Base-by-base conservation (phyloP, 2,888 invertebrate genomes). In the Andrena hattorfiana region DNA sequence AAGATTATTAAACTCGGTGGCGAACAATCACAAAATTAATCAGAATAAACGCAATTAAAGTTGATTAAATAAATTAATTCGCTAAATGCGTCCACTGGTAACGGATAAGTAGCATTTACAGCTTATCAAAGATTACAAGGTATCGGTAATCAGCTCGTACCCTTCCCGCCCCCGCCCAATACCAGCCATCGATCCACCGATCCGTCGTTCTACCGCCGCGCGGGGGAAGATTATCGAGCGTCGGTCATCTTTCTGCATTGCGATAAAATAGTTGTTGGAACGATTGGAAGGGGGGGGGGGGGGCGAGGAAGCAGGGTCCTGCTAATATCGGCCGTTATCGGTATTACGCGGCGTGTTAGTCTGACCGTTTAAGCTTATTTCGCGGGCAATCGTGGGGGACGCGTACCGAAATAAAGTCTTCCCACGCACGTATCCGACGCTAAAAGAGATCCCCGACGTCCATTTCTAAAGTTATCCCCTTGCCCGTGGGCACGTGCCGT, bases 391-490 rank as follows among this genome's bases (percentile, higher is more conserved):
- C 86, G 88, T 85, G 78, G 90, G 90, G 90, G 90, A 87, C 84
- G 20, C 56, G 87, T 78, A 91, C 90, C 85, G 89, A 93, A 93
- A 93, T 93, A 93, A 93, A 91, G 90, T 91, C 93, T 92, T 93
- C 94, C 94, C 94, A 94, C 94, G 93, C 94, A 89, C 89, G 91
- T 91, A 92, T 91, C 89, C 90, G 88, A 90, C 84, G 91, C 93
- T 93, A 91, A 93, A 92, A 93, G 91, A 91, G 92, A 92, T 90
- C 90, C 56, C 10, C 90, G 89, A 89, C 91, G 90, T 92, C 91
- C 90, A 89, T 91, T 93, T 94, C 93, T 93, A 93, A 93, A 93
- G 92, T 93, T 93, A 93, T 93, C 87, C 79, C 56, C 71, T 71
- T 81, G 76, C 81, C 83, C 81, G 85, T 75, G 84, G 87, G 83